phyloP scores from a whole-genome alignment of 2,113 vertebrate species.

The Diadophis punctatus region DNA sequence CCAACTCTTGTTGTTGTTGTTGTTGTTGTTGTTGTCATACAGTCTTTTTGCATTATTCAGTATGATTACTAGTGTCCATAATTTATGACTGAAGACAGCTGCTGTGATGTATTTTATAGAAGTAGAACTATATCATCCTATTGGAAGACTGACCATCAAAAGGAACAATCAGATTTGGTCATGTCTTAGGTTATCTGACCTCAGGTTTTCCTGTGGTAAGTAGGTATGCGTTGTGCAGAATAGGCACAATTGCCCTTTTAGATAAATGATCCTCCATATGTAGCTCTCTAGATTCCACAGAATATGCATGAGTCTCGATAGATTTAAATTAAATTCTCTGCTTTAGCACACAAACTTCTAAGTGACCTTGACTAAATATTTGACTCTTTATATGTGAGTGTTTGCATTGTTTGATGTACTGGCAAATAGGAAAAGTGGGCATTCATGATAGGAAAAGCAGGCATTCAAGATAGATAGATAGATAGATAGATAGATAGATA shows the following conservation, averaged over 20 bases:
- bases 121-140: constrained; percentile 32
- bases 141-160: constrained; percentile 19
- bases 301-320: constrained; percentile 23
- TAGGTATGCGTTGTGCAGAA: constrained; percentile 4
- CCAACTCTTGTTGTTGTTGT: no score
- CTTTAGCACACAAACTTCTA: not conserved
- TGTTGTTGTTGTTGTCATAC: no score
- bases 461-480: no score
- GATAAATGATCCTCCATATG: constrained; percentile 26
- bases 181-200: not conserved
- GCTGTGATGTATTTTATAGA: constrained; percentile 30
- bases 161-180: not conserved
- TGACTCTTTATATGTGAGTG: not conserved
- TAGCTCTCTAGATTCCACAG: constrained; percentile 11
- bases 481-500: no score
- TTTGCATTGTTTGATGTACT: not conserved
- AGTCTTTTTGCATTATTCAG: constrained; percentile 32
- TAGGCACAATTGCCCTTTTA: constrained; percentile 14
- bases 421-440: not conserved
- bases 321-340: constrained; percentile 20
- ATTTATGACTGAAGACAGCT: constrained; percentile 15
- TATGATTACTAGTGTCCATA: constrained; percentile 15
- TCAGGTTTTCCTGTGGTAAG: constrained; percentile 11
- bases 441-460: no score
- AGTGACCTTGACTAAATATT: constrained; percentile 5